Percentiles rank a stretch among this genome's conserved stretches.
These are phyloP conservation scores for Drosophila lacertosa DNA, from an alignment of 1,140 invertebrate genomes.

Conservation along the genomic window DNA sequence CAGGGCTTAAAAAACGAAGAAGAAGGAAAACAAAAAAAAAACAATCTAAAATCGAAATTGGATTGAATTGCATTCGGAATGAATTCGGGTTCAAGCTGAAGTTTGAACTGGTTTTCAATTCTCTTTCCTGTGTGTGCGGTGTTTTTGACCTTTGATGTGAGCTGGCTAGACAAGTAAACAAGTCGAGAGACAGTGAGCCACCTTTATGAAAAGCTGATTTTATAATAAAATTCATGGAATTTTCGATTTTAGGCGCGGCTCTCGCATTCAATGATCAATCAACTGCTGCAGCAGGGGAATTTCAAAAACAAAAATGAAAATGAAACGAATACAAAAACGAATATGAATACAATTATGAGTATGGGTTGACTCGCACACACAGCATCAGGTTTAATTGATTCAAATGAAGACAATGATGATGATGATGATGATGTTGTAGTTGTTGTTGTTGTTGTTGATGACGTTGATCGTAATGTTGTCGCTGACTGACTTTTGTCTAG, in stretches of 20 bases:
- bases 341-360: slow-evolving; percentile 38
- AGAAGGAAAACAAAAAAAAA: too few relatives aligned
- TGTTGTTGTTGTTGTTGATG: slow-evolving; percentile 39
- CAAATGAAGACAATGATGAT: slow-evolving; percentile 66
- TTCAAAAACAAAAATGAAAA: slow-evolving; percentile 44
- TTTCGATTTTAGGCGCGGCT: slow-evolving; percentile 72
- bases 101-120: slow-evolving; percentile 39
- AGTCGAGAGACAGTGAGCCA: slow-evolving; percentile 31
- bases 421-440: slow-evolving; percentile 18
- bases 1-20: slow-evolving; percentile 26
- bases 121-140: slow-evolving; percentile 28
- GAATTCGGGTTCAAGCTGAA: slow-evolving; percentile 51
- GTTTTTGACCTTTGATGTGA: slow-evolving; percentile 52
- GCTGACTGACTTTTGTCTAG: slow-evolving; percentile 57
- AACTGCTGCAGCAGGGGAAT: slow-evolving; percentile 53
- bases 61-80: slow-evolving; percentile 49
- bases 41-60: slow-evolving; percentile 39
- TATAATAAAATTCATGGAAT: slow-evolving; percentile 79
- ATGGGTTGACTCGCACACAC: slow-evolving; percentile 58
- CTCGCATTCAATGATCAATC: slow-evolving; percentile 71
- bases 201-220: slow-evolving; percentile 66
- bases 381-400: slow-evolving; percentile 75
- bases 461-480: slow-evolving; percentile 25
- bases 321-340: slow-evolving; percentile 58
- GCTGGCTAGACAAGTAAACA: slow-evolving; percentile 15